Conservation (phyloP, 2,888 invertebrate genomes). For the Epinotia ramella region DNA sequence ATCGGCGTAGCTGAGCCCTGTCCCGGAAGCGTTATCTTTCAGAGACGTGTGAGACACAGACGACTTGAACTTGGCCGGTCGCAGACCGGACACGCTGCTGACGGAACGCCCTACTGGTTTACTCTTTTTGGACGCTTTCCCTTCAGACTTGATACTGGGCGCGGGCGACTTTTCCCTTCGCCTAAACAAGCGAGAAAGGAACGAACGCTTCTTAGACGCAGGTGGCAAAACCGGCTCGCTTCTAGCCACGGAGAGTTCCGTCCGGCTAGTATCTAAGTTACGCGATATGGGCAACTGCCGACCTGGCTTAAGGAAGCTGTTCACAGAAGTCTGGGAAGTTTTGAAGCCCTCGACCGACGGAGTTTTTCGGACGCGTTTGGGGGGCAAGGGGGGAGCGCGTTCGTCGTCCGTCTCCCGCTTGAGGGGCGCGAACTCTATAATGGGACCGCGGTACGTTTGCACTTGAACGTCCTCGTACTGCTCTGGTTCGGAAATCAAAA, state of each 20-base stretch:
- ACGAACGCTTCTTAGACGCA: conserved; percentile 76
- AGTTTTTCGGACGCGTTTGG: conserved; percentile 89
- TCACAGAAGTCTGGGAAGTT: conserved; percentile 76
- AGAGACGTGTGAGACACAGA: conserved; percentile 76
- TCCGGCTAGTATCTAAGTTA: conserved; percentile 56
- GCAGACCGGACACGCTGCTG: conserved; percentile 86
- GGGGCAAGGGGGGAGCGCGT: conserved; percentile 91
- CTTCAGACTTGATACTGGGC: conserved; percentile 72
- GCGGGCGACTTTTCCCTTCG: conserved; percentile 79
- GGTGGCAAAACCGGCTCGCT: conserved; percentile 79
- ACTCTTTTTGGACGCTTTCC: conserved; percentile 62
- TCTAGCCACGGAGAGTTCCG: conserved; percentile 64
- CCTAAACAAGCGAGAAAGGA: conserved; percentile 78
- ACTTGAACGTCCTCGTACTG: conserved; percentile 87
- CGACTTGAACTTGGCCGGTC: conserved; percentile 80
- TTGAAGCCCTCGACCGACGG: conserved; percentile 68
- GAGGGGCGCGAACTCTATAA: conserved; percentile 80
- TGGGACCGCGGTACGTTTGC: conserved; percentile 79
- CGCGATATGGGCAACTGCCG: conserved; percentile 67
- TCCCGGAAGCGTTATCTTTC: conserved; percentile 73
- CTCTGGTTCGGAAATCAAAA: conserved; percentile 84
- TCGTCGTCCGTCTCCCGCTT: conserved; percentile 86
- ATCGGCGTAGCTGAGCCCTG: conserved; percentile 81
- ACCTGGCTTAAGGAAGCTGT: conserved; percentile 74
- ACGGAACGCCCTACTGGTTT: conserved; percentile 86